Percentiles rank a stretch among this genome's conserved stretches.
Conservation (phyloP, 2,113 vertebrate genomes). For the Arenaria interpres region DNA sequence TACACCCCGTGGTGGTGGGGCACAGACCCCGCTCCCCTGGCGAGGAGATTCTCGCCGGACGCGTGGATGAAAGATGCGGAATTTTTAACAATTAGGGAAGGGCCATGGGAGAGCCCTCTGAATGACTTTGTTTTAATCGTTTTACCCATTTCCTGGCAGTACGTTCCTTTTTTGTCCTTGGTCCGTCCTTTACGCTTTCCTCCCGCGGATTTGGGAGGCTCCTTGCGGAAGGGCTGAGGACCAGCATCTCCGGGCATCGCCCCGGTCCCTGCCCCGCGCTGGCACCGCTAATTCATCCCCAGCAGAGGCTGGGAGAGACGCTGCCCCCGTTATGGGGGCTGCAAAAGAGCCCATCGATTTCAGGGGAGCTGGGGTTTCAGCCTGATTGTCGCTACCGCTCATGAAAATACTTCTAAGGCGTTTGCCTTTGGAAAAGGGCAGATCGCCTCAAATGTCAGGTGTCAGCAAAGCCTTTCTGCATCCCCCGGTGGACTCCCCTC, state of each 20-base stretch:
- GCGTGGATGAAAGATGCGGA: not conserved
- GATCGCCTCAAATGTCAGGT: constrained; percentile 43
- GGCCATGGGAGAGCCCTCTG: not conserved
- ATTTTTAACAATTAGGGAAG: not conserved
- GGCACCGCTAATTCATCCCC: not conserved
- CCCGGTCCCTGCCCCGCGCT: fast-evolving
- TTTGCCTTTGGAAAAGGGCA: not conserved
- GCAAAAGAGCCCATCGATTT: not conserved
- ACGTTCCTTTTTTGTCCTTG: not conserved
- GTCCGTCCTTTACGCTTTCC: not conserved
- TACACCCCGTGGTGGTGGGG: not conserved
- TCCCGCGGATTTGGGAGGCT: not conserved
- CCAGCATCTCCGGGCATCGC: fast-evolving
- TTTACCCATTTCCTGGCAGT: not conserved
- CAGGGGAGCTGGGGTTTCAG: not conserved
- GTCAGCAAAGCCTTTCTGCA: constrained; percentile 36
- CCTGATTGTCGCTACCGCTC: not conserved
- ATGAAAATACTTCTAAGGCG: not conserved
- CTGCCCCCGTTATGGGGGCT: fast-evolving
- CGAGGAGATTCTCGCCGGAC: not conserved
- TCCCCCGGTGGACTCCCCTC: not conserved
- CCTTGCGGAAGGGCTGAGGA: not conserved
- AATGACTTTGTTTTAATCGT: no score
- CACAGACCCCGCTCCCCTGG: not conserved
- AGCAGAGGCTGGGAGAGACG: fast-evolving